Percentiles rank a stretch among this genome's conserved stretches.
phyloP scores from a whole-genome alignment of 2,113 vertebrate species.

The Paramormyrops kingsleyae region DNA sequence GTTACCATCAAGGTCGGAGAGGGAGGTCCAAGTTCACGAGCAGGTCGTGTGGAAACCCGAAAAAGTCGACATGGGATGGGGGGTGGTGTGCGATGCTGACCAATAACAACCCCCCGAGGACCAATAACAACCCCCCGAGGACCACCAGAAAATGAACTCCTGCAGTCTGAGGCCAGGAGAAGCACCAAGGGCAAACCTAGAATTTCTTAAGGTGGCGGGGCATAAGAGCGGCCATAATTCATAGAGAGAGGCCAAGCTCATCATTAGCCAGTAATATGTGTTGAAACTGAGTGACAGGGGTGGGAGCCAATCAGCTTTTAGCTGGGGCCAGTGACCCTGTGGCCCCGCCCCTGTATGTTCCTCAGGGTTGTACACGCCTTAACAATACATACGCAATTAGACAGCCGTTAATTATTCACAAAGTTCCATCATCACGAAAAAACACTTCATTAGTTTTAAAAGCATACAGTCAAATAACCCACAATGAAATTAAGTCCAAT shows the following conservation, averaged over 20 bases:
- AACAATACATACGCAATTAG: neutral
- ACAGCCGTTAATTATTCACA: neutral
- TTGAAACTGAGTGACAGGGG: neutral
- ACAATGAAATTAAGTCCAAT: constrained; percentile 3
- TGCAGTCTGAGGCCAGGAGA: neutral
- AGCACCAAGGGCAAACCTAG: neutral
- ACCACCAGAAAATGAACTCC: neutral
- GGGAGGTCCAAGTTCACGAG: neutral
- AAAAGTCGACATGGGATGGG: neutral
- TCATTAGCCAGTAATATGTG: neutral
- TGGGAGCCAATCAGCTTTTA: neutral
- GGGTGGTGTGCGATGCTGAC: neutral
- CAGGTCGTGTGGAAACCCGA: neutral
- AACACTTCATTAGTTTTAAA: neutral
- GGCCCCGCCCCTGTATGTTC: neutral
- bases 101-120: neutral
- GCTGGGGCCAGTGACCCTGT: neutral
- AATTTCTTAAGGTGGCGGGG: neutral
- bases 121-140: neutral
- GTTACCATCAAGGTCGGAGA: neutral
- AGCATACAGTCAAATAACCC: neutral
- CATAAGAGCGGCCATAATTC: neutral
- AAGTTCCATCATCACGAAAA: neutral
- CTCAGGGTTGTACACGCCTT: neutral
- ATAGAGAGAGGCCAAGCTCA: neutral